Base-by-base conservation (phyloP, 2,797 vertebrate species). In the Takifugu ocellatus region DNA sequence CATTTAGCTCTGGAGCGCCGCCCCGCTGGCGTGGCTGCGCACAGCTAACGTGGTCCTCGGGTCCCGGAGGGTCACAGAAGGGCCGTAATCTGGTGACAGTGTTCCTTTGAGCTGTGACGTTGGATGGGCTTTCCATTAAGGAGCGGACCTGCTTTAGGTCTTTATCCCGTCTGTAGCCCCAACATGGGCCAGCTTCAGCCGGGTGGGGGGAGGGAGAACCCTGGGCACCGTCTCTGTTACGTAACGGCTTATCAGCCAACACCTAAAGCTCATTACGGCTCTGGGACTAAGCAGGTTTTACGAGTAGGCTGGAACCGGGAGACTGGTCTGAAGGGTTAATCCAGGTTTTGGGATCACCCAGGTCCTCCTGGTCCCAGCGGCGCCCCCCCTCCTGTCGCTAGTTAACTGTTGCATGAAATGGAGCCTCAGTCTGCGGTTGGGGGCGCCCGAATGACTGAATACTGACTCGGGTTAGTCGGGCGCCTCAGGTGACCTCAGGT, bases 231-330 rank as follows among this genome's bases (percentile, higher is more conserved):
- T 61, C 25, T 71, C 60, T 53, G 58, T 86, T 88, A 68, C 46
- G 60, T 74, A 85, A 83, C 60, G 27, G 56, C 59, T 84, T 75
- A 81, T 79, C 80, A 63, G 75, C 75, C 59, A 62, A 25, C 21
- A 62, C 66, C 67, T 54, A 68, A 87, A 90, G 72, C 84, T 75
- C 63, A 70, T 87, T 89, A 87, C 25, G 25, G 31, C 59, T 56
- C 53, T 36, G 55, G 48, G 31, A 51, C 63, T 80, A 54, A 79
- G 29, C 56, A 6, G 6, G 14, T 21, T 56, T 12, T 27, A 26
- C 16, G 24, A 49, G 70, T 61, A 68, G 61, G 59, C 72, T 75
- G 43, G 71, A 58, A 52, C 68, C 63, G 12, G 66, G 52, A 3
- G 29, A 26, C 10, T 21, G 0, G 0, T 48, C 10, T 24, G 11